phyloP scores from a whole-genome alignment of 2,113 vertebrate species.

The Lanius collurio region DNA sequence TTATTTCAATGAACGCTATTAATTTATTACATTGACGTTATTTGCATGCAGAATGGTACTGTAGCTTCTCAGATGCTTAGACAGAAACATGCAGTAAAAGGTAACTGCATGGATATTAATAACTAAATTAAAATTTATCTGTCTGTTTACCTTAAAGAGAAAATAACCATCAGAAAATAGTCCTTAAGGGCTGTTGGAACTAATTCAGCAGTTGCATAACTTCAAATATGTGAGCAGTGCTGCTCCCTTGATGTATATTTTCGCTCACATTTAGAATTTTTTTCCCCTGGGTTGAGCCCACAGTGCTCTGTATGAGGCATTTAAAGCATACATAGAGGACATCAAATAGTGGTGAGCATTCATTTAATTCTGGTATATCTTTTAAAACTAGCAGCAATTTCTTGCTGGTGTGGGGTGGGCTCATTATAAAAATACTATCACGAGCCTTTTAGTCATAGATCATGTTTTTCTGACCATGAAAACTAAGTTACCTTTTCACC shows the following conservation, averaged over 20 bases:
- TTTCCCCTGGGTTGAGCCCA: neutral
- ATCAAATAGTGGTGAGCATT: neutral
- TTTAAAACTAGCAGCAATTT: neutral
- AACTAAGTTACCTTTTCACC: neutral
- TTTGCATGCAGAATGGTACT: neutral
- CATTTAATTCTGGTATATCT: neutral
- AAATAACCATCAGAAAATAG: neutral
- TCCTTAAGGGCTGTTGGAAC: neutral
- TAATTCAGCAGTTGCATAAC: neutral
- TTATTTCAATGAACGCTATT: neutral
- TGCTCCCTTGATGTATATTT: neutral
- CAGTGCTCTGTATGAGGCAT: neutral
- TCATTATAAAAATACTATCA: neutral
- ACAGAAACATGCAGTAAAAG: neutral
- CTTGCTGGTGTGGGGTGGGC: neutral
- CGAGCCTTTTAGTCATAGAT: neutral
- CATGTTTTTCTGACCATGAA: conserved; percentile 16
- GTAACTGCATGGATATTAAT: neutral
- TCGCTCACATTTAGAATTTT: neutral
- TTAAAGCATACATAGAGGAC: neutral
- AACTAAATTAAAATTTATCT: neutral
- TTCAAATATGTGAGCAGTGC: neutral
- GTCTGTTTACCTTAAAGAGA: neutral
- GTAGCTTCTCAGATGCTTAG: neutral
- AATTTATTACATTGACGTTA: neutral